These are phyloP conservation scores for Chionomys nivalis DNA, from an alignment of 2,113 vertebrate species.

Conservation along the genomic window DNA sequence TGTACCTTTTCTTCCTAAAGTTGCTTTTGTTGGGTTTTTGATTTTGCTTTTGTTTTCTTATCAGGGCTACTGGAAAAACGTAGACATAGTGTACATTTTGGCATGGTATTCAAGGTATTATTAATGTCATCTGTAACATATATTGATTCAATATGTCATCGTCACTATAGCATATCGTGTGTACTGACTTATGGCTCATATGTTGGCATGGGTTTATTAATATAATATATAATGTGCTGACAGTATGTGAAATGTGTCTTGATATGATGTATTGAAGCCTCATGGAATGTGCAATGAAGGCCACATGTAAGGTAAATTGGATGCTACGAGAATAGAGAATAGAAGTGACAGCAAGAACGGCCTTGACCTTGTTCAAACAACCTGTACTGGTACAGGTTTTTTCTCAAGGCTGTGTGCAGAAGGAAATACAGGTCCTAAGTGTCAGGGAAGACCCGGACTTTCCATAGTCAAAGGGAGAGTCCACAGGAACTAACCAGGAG, in stretches of 20 bases:
- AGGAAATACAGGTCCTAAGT: not conserved
- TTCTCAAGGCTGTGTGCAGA: not conserved
- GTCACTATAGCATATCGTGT: not conserved
- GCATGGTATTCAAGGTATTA: not conserved
- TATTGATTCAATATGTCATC: not conserved
- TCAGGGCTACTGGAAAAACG: not conserved
- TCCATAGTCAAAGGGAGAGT: slow-evolving; percentile 29
- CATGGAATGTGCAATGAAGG: not conserved
- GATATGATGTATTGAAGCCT: not conserved
- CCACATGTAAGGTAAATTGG: fast-evolving
- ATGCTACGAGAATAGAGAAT: too few species aligned
- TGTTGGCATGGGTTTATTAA: not conserved
- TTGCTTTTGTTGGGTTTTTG: not conserved
- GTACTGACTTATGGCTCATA: not conserved
- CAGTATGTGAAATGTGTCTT: too few species aligned
- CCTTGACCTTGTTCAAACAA: not conserved
- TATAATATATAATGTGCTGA: too few species aligned
- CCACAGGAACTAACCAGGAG: not conserved
- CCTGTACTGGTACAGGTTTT: not conserved
- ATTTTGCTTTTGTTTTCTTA: not conserved
- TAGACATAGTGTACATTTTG: not conserved
- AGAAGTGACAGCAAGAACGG: not conserved
- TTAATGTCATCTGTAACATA: too few species aligned
- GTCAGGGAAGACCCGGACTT: slow-evolving; percentile 49
- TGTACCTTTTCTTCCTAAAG: not conserved